These are phyloP conservation scores for Strix uralensis DNA, from an alignment of 2,113 vertebrate species.

Conservation along the genomic window DNA sequence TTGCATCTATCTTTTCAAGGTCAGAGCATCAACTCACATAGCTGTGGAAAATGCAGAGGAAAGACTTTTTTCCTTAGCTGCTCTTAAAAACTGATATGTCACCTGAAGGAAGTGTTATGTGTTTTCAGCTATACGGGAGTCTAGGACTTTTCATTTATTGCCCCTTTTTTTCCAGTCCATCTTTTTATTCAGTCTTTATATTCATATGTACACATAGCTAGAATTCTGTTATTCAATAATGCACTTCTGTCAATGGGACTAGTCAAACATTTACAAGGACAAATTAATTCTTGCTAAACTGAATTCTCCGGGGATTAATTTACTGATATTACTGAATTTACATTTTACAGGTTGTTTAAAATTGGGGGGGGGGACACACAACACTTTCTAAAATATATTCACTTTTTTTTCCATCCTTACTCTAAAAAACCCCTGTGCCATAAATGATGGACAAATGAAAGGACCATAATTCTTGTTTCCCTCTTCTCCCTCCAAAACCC, in stretches of 20 bases:
- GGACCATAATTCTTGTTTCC: not conserved
- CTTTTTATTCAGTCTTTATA: not conserved
- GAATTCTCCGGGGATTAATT: not conserved
- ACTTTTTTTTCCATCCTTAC: accelerated
- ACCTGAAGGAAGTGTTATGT: not conserved
- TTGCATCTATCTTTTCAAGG: not conserved
- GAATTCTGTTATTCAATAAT: not conserved
- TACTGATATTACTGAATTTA: not conserved
- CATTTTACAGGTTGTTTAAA: not conserved
- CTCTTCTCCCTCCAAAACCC: not conserved
- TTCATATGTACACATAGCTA: not conserved
- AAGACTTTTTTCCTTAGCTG: not conserved
- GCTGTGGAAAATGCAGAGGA: not conserved
- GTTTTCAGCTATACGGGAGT: not conserved
- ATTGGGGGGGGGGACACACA: accelerated
- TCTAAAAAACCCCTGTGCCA: not conserved
- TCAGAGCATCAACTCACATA: not conserved
- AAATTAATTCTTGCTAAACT: not conserved
- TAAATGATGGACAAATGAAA: not conserved
- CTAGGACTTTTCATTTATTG: not conserved
- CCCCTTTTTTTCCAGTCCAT: not conserved
- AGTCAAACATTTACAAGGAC: not conserved
- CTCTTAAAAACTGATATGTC: not conserved
- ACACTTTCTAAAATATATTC: not conserved
- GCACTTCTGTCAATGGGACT: not conserved